A percentile compares a stretch with the other conserved stretches of the same genome.
phyloP scores from a whole-genome alignment of 1,140 invertebrate genomes.

The Nixonia krombeini region DNA sequence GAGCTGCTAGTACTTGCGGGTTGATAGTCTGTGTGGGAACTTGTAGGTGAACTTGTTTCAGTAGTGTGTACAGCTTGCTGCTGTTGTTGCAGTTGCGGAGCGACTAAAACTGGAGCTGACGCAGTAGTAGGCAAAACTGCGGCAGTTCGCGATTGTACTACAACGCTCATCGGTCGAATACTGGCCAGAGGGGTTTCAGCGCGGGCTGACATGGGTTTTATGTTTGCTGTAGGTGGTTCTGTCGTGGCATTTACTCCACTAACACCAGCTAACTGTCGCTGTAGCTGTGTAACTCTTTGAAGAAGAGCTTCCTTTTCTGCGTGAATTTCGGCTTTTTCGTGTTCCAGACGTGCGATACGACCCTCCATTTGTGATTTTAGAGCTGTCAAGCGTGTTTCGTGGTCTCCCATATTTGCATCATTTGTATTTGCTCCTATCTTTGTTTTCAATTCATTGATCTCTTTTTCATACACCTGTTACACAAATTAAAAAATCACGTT shows the following conservation, averaged over 20 bases:
- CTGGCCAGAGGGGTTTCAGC: constrained; percentile 89
- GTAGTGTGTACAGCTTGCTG: constrained; percentile 71
- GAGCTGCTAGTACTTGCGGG: constrained; percentile 66
- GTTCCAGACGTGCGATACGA: constrained; percentile 79
- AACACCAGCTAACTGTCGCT: constrained; percentile 81
- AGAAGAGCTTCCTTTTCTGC: constrained; percentile 79
- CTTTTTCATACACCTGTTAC: constrained; percentile 67
- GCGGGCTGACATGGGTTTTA: constrained; percentile 91
- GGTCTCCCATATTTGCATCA: constrained; percentile 65
- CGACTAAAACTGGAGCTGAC: constrained; percentile 74
- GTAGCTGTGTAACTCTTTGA: constrained; percentile 82
- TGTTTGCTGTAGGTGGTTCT: constrained; percentile 92
- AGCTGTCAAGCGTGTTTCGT: constrained; percentile 74
- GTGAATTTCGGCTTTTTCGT: constrained; percentile 81
- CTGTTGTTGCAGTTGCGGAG: constrained; percentile 71
- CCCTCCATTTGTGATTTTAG: constrained; percentile 82
- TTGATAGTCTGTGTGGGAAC: constrained; percentile 70
- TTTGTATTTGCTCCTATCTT: constrained; percentile 68
- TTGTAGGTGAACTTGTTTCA: constrained; percentile 73
- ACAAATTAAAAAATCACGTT: not conserved
- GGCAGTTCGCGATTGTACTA: constrained; percentile 79
- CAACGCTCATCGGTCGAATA: constrained; percentile 91
- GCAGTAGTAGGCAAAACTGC: constrained; percentile 84
- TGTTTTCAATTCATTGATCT: constrained; percentile 75
- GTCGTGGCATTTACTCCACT: constrained; percentile 77